Conservation (phyloP, 2,888 invertebrate species). For the Pinctada fucata region DNA sequence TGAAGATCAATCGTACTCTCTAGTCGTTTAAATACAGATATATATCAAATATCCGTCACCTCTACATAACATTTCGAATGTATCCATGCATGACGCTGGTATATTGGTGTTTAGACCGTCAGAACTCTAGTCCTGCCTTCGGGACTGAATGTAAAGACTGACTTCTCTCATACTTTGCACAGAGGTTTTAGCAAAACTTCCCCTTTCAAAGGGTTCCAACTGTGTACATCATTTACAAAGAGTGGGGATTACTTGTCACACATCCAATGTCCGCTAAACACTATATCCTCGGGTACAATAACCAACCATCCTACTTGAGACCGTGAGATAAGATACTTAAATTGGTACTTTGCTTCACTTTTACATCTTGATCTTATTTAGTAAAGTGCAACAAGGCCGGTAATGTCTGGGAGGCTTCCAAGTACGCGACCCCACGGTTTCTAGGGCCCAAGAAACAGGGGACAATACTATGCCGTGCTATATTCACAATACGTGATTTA, state of each 20-base stretch:
- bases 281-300: too few relatives aligned
- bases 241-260: too few relatives aligned
- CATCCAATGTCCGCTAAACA: too few relatives aligned
- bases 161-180: too few relatives aligned
- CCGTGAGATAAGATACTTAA: too few relatives aligned
- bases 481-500: not conserved
- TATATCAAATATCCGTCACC: not conserved
- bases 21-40: constrained; percentile 1
- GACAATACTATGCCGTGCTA: not conserved
- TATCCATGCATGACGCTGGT: not conserved
- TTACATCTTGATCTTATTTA: not conserved
- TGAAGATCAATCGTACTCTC: not conserved
- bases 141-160: too few relatives aligned
- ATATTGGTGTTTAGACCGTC: too few relatives aligned
- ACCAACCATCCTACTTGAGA: too few relatives aligned
- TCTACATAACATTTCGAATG: not conserved
- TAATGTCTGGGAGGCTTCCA: not conserved
- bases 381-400: not conserved
- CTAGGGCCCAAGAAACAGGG: not conserved
- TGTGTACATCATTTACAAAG: too few relatives aligned
- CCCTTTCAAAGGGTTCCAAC: too few relatives aligned
- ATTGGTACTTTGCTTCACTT: not conserved
- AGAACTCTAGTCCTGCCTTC: not conserved
- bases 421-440: not conserved
- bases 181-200: too few relatives aligned